These are phyloP conservation scores for Phytoseiulus persimilis DNA, from an alignment of 2,888 invertebrate species.

Conservation along the genomic window DNA sequence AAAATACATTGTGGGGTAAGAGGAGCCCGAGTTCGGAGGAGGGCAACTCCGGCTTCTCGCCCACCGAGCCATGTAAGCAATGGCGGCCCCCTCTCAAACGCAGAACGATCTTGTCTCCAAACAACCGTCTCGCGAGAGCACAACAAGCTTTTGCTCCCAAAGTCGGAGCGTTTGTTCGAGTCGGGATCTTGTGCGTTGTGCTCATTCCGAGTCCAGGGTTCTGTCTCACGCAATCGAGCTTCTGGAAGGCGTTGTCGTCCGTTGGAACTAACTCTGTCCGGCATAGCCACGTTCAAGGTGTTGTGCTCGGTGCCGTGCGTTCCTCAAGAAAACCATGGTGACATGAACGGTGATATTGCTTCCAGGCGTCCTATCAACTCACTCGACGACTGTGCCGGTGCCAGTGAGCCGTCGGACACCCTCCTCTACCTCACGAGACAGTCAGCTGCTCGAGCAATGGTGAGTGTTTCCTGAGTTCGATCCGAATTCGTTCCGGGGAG, in stretches of 20 bases:
- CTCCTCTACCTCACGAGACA: constrained; percentile 6
- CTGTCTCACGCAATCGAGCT: background rate
- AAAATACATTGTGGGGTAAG: constrained; percentile 5
- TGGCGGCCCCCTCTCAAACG: background rate
- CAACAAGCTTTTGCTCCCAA: background rate
- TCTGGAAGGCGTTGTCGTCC: background rate
- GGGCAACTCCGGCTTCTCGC: background rate
- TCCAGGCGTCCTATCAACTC: constrained; percentile 21
- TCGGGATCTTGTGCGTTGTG: background rate
- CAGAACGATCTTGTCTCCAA: background rate
- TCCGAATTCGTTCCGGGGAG: background rate
- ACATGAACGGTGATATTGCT: constrained; percentile 10
- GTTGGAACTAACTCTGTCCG: background rate
- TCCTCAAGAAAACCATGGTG: constrained; percentile 34
- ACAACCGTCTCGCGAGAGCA: background rate
- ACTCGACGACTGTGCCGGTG: constrained; percentile 12
- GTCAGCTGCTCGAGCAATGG: constrained; percentile 32
- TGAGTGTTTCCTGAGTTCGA: background rate
- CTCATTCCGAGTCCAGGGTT: background rate
- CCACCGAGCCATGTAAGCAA: background rate
- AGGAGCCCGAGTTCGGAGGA: background rate
- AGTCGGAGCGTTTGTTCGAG: background rate
- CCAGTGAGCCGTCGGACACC: constrained; percentile 20
- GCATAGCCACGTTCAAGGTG: constrained; percentile 27
- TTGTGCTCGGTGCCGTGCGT: constrained; percentile 38